Percentiles rank a stretch among this genome's conserved stretches.
These are phyloP conservation scores for Pharmacophagus antenor DNA, from an alignment of 2,888 invertebrate species.

Conservation along the genomic window DNA sequence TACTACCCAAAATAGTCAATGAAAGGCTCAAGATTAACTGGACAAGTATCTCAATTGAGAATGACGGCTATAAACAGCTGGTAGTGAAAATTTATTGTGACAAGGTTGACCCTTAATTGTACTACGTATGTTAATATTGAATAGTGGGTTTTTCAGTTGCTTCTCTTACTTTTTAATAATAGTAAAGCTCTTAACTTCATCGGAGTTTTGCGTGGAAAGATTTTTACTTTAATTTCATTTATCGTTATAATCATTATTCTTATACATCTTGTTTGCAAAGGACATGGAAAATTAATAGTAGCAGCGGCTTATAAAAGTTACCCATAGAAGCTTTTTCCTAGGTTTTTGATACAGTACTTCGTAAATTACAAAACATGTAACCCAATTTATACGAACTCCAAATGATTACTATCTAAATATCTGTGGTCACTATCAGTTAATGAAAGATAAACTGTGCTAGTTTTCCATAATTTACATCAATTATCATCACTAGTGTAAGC, in stretches of 20 bases:
- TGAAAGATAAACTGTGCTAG: too few relatives aligned
- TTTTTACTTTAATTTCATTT: too few relatives aligned
- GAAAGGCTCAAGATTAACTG: conserved; percentile 47
- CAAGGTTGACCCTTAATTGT: conserved; percentile 52
- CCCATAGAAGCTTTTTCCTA: background rate
- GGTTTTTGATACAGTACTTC: background rate
- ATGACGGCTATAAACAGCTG: conserved; percentile 62
- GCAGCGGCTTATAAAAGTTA: too few relatives aligned
- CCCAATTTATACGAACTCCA: too few relatives aligned
- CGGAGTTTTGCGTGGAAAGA: too few relatives aligned
- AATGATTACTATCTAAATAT: too few relatives aligned
- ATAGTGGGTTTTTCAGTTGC: background rate
- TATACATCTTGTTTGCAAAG: background rate
- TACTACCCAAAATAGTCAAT: conserved; percentile 7
- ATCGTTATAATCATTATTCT: background rate
- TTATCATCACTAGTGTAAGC: too few relatives aligned
- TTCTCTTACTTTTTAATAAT: too few relatives aligned
- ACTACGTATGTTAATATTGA: conserved; percentile 27
- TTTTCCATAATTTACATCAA: too few relatives aligned
- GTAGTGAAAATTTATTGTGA: conserved; percentile 62
- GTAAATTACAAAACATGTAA: background rate
- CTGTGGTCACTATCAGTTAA: too few relatives aligned
- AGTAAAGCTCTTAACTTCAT: too few relatives aligned
- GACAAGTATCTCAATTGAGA: conserved; percentile 62
- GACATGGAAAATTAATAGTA: too few relatives aligned